These are phyloP conservation scores for Haliclona indistincta DNA, from an alignment of 37 sponge, comb jelly and placozoan species.

Conservation along the genomic window DNA sequence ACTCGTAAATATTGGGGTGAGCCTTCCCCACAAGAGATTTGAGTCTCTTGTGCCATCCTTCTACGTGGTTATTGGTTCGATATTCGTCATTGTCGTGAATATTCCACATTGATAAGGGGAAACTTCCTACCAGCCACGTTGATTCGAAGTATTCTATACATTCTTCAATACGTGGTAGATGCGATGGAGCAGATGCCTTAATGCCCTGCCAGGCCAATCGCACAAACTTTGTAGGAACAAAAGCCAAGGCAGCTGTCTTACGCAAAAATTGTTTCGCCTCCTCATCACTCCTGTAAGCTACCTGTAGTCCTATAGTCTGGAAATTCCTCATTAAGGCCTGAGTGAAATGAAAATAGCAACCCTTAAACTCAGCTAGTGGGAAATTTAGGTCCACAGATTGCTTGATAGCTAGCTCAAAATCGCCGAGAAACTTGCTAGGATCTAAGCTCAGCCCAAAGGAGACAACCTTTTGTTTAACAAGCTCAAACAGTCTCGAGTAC, in stretches of 20 bases:
- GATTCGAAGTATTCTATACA: not conserved
- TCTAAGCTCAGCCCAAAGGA: not conserved
- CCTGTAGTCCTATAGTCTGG: too few species aligned
- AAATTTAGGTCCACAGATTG: conserved; percentile 14
- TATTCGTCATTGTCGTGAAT: not conserved
- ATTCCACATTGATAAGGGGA: not conserved
- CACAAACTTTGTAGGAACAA: not conserved
- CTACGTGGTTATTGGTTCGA: conserved; percentile 15
- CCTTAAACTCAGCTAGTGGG: conserved; percentile 3
- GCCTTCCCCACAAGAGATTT: not conserved
- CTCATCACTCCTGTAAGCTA: too few species aligned
- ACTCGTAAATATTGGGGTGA: conserved; percentile 9
- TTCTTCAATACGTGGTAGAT: not conserved
- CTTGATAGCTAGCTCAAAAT: conserved; percentile 21
- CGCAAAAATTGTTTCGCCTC: too few species aligned
- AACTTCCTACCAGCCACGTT: conserved; percentile 2
- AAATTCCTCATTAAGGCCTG: conserved; percentile 10
- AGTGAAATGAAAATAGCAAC: conserved; percentile 13
- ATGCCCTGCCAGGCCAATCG: not conserved
- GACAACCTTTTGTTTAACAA: conserved; percentile 8
- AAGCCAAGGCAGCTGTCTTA: too few species aligned
- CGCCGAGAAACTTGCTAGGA: not conserved
- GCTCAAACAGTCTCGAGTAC: conserved; percentile 15
- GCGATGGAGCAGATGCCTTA: not conserved
- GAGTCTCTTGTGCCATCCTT: conserved; percentile 10